Base-by-base conservation (phyloP, 64 coral and sea anemone species). In the Pachyseris speciosa region DNA sequence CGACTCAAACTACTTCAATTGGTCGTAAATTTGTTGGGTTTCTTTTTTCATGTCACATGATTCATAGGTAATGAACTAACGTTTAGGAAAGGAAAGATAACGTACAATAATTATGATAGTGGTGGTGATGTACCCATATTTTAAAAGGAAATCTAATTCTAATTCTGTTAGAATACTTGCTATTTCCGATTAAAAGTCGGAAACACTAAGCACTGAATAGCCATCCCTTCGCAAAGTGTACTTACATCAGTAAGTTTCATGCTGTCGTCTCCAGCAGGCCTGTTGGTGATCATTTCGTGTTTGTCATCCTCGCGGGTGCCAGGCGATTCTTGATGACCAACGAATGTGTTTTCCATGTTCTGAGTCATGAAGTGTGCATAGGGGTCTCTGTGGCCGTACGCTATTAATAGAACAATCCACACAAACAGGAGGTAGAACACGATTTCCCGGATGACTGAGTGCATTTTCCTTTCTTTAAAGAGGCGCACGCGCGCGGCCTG, bases 321-420 rank as follows among this genome's bases (percentile, higher is more conserved):
- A 22, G 51, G 52, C 7, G 51, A 80, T 6, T 80, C 76, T 9
- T 60, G 52, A 20, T 59, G 16, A 24, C 94, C 94, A 31, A 83
- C 72, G 31, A 98, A 93, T 49, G 90, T 75, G 26, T 98, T 86
- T 32, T 90, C 64, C 25, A 94, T 69, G 37, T 85, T 88, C 27
- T 83, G 83, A 11, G 93, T 94, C 77, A 94, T 81, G 38, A 66
- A 69, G 69, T 95, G 85, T 40, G 96, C 93, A 87, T 98, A 84
- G 26, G 96, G 93, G 67, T 98, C 96, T 44, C 94, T 86, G 74
- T 98, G 90, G n/a, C 90, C 96, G 17, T 98, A 95, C 11, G 96
- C 96, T 40, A 90, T 91, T 34, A 95, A 49, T 4, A 98, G 53
- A 10, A 98, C 96, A n/a, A 98, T 59, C 93, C 93, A 95, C 41